A percentile compares a stretch with the other conserved stretches of the same genome.
Conservation (phyloP, 2,888 invertebrate species). For the Xestoiulus laeticollis region DNA sequence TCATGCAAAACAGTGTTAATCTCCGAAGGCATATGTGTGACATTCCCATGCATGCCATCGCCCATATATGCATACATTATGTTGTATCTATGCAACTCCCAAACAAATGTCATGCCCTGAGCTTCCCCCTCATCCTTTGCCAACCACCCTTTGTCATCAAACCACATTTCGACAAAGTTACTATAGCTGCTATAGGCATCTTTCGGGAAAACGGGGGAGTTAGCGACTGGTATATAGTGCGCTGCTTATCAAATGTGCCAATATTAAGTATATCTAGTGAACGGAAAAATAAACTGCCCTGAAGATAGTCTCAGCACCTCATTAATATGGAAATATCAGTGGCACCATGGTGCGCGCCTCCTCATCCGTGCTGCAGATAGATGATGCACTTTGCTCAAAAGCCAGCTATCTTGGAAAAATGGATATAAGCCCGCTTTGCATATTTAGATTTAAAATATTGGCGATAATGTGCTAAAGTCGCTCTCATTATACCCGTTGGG, state of each 20-base stretch:
- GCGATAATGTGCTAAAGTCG: not conserved
- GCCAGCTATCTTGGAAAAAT: conserved; percentile 28
- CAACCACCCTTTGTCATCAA: conserved; percentile 35
- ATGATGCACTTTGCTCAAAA: conserved; percentile 13
- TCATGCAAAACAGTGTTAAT: conserved; percentile 37
- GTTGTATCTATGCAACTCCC: not conserved
- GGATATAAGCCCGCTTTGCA: conserved; percentile 33
- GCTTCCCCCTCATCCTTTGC: conserved; percentile 20
- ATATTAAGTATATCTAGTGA: conserved; percentile 49
- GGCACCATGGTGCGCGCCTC: conserved; percentile 1
- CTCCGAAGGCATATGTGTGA: conserved; percentile 37
- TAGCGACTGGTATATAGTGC: not conserved
- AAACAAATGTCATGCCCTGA: conserved; percentile 16
- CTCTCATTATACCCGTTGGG: conserved; percentile 25
- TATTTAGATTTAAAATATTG: conserved; percentile 22
- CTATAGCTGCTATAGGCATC: conserved; percentile 1
- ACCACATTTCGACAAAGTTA: not conserved
- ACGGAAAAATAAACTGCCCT: conserved; percentile 46
- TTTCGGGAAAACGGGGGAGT: not conserved
- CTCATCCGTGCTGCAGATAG: conserved; percentile 23
- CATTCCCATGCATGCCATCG: conserved; percentile 29
- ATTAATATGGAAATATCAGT: conserved; percentile 50
- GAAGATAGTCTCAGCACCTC: conserved; percentile 47
- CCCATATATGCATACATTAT: conserved; percentile 14
- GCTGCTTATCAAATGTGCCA: conserved; percentile 47